Conservation (phyloP, 2,113 vertebrate genomes). For the Strix uralensis region DNA sequence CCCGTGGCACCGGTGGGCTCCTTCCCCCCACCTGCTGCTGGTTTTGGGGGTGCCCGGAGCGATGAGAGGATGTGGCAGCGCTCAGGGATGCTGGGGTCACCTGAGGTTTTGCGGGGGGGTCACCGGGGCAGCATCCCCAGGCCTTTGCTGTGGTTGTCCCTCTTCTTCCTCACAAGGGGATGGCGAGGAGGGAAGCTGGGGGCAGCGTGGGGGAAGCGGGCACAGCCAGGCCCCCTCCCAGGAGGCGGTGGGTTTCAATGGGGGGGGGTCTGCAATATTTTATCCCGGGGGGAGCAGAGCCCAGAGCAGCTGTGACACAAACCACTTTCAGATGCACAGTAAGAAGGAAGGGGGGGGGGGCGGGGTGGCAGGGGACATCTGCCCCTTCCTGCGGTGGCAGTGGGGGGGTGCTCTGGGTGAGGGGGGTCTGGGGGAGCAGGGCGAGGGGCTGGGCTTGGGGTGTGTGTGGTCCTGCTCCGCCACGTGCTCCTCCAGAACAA, state of each 20-base stretch:
- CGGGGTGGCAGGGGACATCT: no score
- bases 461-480: background rate
- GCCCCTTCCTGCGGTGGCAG: background rate
- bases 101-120: rapidly evolving
- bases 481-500: rapidly evolving
- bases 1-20: rapidly evolving
- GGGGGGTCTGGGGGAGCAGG: rapidly evolving
- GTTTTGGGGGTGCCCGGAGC: rapidly evolving
- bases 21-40: background rate
- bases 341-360: background rate
- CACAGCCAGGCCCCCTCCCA: background rate
- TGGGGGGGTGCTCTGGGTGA: background rate
- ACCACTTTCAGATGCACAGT: background rate
- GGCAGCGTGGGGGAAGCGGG: background rate
- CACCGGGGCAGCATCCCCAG: background rate
- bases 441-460: no score
- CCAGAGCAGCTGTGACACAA: background rate
- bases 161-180: background rate
- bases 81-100: background rate
- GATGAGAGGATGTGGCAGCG: background rate
- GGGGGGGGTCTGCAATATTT: rapidly evolving
- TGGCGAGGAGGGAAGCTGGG: background rate
- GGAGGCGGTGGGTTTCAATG: background rate
- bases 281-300: background rate
- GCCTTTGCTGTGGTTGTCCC: rapidly evolving